A percentile compares a stretch with the other conserved stretches of the same genome.
Evolutionary conservation across 37 sponge, comb jelly and placozoan species (phyloP).

Genomic region (Theonella swinhoei): DNA sequence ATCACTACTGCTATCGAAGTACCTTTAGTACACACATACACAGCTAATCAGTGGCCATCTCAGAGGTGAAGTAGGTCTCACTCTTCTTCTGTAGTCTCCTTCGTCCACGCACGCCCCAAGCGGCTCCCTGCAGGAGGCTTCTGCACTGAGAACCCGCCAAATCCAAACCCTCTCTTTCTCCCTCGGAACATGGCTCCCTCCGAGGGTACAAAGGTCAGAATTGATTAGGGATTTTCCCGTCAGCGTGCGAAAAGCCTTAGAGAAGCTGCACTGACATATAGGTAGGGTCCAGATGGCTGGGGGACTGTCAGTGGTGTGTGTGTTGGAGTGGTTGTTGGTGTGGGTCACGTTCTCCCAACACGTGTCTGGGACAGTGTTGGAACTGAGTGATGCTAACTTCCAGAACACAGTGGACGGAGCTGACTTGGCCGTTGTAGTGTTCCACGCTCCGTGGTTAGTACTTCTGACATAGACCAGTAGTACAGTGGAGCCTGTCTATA

Average conservation of each 20-base stretch:
- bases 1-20: constrained; percentile 32
- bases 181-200: constrained; percentile 21
- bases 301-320: constrained; percentile 1
- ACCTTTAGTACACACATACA: not conserved
- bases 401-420: constrained; percentile 34
- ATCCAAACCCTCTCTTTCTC: constrained; percentile 22
- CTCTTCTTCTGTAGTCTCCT: constrained; percentile 46
- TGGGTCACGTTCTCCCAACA: no score
- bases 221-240: not conserved
- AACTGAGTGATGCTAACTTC: constrained; percentile 57
- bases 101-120: not conserved
- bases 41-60: not conserved
- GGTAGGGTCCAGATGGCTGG: not conserved
- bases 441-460: constrained; percentile 73
- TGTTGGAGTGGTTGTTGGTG: no score
- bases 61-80: not conserved
- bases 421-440: constrained; percentile 60
- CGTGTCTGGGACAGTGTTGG: no score
- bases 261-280: not conserved
- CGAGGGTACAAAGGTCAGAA: not conserved
- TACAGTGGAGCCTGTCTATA: not conserved
- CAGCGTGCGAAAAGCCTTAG: not conserved
- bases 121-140: constrained; percentile 21
- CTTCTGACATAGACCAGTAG: not conserved
- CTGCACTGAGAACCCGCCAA: constrained; percentile 45